These are phyloP conservation scores for Stigmatopora argus DNA, from an alignment of 2,113 vertebrate genomes.

Conservation along the genomic window DNA sequence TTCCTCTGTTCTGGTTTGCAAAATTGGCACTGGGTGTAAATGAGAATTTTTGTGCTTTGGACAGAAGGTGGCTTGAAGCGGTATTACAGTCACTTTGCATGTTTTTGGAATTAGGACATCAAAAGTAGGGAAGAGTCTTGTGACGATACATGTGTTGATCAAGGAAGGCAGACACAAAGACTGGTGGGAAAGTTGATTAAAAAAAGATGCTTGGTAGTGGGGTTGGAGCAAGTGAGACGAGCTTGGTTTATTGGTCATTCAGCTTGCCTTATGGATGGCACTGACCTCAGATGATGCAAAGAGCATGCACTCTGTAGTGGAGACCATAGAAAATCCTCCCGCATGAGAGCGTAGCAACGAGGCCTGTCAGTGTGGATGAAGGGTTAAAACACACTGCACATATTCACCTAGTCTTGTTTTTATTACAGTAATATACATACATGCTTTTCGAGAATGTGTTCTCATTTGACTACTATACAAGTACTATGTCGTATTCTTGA, in stretches of 20 bases:
- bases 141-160: conserved; percentile 33
- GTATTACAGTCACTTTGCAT: conserved; percentile 43
- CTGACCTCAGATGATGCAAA: conserved; percentile 79
- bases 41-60: conserved; percentile 38
- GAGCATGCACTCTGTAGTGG: conserved; percentile 74
- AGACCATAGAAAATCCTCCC: conserved; percentile 75
- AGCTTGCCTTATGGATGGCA: conserved; percentile 51
- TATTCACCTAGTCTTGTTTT: conserved; percentile 48
- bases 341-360: conserved; percentile 68
- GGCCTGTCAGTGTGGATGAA: conserved; percentile 58
- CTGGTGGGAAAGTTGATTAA: conserved; percentile 34
- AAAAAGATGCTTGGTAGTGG: conserved; percentile 25
- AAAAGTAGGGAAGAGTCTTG: conserved; percentile 29
- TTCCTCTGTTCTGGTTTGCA: conserved; percentile 48
- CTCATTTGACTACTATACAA: not conserved
- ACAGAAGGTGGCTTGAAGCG: conserved; percentile 29
- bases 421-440: not conserved
- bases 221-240: conserved; percentile 29
- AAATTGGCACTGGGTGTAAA: conserved; percentile 22
- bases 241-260: conserved; percentile 32
- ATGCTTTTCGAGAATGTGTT: not conserved
- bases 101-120: conserved; percentile 31
- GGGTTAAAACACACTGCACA: conserved; percentile 54
- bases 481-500: not conserved
- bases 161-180: conserved; percentile 26